Conservation (phyloP, 1,140 invertebrate species). For the Anastatus disparis region DNA sequence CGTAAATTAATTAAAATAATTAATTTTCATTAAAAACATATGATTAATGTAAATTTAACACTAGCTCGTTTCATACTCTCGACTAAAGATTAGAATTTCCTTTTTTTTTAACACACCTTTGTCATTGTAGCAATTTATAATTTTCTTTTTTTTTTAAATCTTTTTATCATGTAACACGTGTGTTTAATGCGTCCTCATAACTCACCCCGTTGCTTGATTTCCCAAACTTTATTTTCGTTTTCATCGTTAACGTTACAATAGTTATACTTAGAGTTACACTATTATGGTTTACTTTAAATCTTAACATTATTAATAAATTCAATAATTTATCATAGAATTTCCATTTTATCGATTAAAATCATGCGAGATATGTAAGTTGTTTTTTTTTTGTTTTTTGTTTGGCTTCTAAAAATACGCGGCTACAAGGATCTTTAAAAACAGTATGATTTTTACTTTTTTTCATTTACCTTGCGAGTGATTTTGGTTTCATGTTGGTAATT, state of each 20-base stretch:
- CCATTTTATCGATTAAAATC: slow-evolving; percentile 22
- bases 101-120: too few species aligned
- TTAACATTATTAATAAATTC: neutral
- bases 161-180: neutral
- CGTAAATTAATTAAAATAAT: neutral
- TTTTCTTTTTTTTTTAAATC: neutral
- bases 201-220: neutral
- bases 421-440: too few species aligned
- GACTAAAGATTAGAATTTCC: too few species aligned
- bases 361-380: slow-evolving; percentile 37
- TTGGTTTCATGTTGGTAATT: too few species aligned
- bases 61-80: slow-evolving; percentile 10
- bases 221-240: neutral
- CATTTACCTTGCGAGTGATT: too few species aligned
- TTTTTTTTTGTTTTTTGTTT: too few species aligned
- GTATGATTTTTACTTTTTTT: too few species aligned
- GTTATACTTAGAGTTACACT: neutral
- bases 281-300: slow-evolving; percentile 2
- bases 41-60: neutral
- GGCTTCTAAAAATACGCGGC: slow-evolving; percentile 32
- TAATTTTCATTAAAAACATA: neutral
- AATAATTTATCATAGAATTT: slow-evolving; percentile 4
- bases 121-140: too few species aligned
- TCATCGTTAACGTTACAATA: neutral
- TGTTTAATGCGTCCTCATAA: too few species aligned